Percentiles rank a stretch among this genome's conserved stretches.
These are phyloP conservation scores for Geotrypetes seraphini DNA, from an alignment of 2,797 vertebrate genomes.

Conservation along the genomic window DNA sequence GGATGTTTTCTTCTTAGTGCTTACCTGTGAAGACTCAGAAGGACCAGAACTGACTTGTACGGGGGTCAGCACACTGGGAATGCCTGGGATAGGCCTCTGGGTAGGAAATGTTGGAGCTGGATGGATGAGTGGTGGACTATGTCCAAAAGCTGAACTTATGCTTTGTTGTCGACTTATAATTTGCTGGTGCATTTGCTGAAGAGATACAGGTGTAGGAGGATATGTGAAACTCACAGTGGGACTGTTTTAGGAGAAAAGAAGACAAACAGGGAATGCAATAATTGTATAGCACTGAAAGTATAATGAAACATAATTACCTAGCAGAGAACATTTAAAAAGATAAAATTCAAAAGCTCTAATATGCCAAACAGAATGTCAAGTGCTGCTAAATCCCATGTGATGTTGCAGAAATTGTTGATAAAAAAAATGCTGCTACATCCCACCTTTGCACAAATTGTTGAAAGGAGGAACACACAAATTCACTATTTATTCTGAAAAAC, in stretches of 20 bases:
- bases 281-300: neutral
- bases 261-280: conserved; percentile 1
- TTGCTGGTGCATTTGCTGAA: conserved; percentile 89
- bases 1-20: conserved; percentile 23
- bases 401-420: conserved; percentile 3
- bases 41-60: conserved; percentile 76
- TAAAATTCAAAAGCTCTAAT: too few relatives aligned
- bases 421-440: too few relatives aligned
- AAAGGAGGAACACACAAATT: too few relatives aligned
- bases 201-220: conserved; percentile 83
- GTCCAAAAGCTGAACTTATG: conserved; percentile 87
- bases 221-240: conserved; percentile 88
- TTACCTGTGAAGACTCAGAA: conserved; percentile 86
- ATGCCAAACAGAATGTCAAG: too few relatives aligned
- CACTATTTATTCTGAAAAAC: too few relatives aligned
- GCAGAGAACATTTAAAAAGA: conserved; percentile 1
- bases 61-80: conserved; percentile 74
- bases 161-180: conserved; percentile 85
- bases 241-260: conserved; percentile 45
- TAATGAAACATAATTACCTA: neutral
- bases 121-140: conserved; percentile 92
- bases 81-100: conserved; percentile 83
- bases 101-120: conserved; percentile 84
- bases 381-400: conserved; percentile 6
- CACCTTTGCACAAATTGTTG: neutral